A percentile compares a stretch with the other conserved stretches of the same genome.
These are phyloP conservation scores for Eurytoma californica DNA, from an alignment of 2,888 invertebrate genomes.

Conservation along the genomic window DNA sequence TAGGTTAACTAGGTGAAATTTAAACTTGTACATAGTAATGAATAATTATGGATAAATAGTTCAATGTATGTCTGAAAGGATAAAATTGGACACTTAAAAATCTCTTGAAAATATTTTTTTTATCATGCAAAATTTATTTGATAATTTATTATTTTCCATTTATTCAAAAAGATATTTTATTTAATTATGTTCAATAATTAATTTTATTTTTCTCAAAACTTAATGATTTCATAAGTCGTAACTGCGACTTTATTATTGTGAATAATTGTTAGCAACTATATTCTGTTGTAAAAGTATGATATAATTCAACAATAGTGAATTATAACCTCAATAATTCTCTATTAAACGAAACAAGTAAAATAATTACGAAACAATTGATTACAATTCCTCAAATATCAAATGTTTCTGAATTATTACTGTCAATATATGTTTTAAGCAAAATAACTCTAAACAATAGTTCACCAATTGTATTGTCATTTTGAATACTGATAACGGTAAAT, in stretches of 20 bases:
- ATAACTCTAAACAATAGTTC: neutral
- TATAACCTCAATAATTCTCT: neutral
- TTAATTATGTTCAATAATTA: too few species aligned
- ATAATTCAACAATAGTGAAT: neutral
- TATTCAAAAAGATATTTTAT: too few species aligned
- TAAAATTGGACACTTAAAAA: slow-evolving; percentile 10
- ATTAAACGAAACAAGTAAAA: neutral
- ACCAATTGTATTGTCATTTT: neutral
- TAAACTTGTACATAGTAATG: slow-evolving; percentile 46
- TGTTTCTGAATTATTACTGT: neutral
- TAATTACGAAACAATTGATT: slow-evolving; percentile 9
- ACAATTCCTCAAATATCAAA: slow-evolving; percentile 14
- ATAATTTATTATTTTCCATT: too few species aligned
- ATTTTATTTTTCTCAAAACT: too few species aligned
- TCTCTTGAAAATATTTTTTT: neutral
- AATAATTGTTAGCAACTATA: neutral
- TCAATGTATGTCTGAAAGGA: slow-evolving; percentile 32
- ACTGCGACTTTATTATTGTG: too few species aligned
- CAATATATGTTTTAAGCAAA: too few species aligned
- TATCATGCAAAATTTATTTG: neutral
- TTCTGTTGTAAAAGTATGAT: neutral
- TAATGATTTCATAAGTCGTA: neutral
- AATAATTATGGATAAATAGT: slow-evolving; percentile 35
- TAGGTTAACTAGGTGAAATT: slow-evolving; percentile 28
- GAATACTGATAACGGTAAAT: neutral